Conservation (phyloP, 1,140 invertebrate genomes). For the Drosophila mayri region DNA sequence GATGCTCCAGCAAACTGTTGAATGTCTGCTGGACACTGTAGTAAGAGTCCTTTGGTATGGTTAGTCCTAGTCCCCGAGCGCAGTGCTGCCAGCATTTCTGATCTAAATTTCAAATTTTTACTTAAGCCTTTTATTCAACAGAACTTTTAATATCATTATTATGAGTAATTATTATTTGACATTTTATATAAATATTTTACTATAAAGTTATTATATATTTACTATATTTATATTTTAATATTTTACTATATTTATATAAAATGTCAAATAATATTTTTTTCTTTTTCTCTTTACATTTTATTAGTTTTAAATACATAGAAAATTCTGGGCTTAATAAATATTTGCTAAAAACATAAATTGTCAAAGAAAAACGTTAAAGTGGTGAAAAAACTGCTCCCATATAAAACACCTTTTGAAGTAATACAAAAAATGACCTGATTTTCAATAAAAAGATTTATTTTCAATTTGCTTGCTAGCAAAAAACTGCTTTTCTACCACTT, state of each 20-base stretch:
- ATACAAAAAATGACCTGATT: too few species aligned
- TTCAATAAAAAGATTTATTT: background rate
- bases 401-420: background rate
- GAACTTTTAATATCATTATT: background rate
- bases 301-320: too few species aligned
- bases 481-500: background rate
- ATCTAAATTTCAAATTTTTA: background rate
- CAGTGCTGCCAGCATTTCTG: background rate
- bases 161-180: background rate
- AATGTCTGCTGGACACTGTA: slow-evolving; percentile 55
- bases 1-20: slow-evolving; percentile 70
- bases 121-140: background rate
- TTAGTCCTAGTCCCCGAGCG: background rate
- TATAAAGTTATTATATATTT: too few species aligned
- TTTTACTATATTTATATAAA: too few species aligned
- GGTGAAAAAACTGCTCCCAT: too few species aligned
- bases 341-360: background rate
- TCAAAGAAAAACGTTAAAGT: background rate
- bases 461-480: background rate
- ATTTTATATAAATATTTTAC: background rate
- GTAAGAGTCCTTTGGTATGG: slow-evolving; percentile 46
- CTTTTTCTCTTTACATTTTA: background rate
- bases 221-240: too few species aligned
- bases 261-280: too few species aligned
- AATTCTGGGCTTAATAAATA: background rate